phyloP scores from a whole-genome alignment of 2,113 vertebrate genomes.

The Pelodiscus sinensis region DNA sequence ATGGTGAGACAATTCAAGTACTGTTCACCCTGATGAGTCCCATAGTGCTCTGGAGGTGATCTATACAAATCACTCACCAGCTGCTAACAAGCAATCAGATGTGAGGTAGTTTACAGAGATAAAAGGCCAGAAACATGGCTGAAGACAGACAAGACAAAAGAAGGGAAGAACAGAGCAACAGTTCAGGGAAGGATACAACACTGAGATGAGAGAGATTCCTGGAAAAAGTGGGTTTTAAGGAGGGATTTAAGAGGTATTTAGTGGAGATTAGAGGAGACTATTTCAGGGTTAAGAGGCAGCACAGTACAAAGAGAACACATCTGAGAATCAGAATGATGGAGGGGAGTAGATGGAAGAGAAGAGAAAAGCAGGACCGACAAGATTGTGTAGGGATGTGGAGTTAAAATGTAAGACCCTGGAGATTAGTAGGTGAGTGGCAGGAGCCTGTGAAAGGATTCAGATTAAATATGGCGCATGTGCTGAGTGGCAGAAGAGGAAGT shows the following conservation, averaged over 20 bases:
- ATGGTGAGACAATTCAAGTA: neutral
- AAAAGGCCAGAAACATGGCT: neutral
- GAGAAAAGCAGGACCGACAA: neutral
- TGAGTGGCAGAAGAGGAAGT: neutral
- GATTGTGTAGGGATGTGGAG: neutral
- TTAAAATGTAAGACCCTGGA: neutral
- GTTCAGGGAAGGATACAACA: neutral
- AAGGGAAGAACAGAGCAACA: neutral
- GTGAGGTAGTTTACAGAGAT: neutral
- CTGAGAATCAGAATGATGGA: neutral
- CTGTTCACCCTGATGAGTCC: neutral
- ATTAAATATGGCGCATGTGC: neutral
- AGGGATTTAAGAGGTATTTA: neutral
- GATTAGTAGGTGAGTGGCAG: neutral
- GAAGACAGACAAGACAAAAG: neutral
- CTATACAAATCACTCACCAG: neutral
- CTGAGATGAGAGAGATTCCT: neutral
- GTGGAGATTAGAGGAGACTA: neutral
- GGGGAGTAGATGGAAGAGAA: neutral
- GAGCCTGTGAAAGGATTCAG: neutral
- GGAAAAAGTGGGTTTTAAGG: neutral
- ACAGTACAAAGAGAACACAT: neutral
- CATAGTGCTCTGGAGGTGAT: rapidly evolving
- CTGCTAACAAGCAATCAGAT: neutral
- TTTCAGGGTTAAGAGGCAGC: neutral